phyloP scores from a whole-genome alignment of 2,888 invertebrate genomes.

The Bembecia ichneumoniformis region DNA sequence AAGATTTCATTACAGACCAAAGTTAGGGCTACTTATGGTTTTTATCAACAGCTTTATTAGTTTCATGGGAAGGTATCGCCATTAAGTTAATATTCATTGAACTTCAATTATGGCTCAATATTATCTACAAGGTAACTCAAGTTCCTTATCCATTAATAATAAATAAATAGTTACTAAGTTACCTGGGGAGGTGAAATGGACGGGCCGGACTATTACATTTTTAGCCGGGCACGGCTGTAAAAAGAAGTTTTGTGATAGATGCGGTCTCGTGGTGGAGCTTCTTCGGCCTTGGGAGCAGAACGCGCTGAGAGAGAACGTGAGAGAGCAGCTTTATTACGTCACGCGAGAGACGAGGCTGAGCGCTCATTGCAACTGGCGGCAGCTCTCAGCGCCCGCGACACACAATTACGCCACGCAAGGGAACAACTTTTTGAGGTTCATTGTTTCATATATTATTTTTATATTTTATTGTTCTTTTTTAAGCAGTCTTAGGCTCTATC shows the following conservation, averaged over 20 bases:
- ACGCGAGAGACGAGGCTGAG: conserved; percentile 92
- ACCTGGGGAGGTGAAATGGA: no score
- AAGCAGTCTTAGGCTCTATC: neutral
- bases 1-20: no score
- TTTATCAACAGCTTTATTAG: no score
- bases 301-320: conserved; percentile 86
- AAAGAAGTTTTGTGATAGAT: conserved; percentile 35
- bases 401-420: conserved; percentile 87
- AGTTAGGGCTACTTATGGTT: no score
- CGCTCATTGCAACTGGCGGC: conserved; percentile 88
- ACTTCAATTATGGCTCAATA: no score
- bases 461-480: neutral
- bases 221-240: no score
- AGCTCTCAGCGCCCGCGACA: conserved; percentile 88
- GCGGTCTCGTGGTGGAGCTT: conserved; percentile 84
- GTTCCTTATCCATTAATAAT: no score
- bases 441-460: conserved; percentile 12
- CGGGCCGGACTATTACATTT: no score
- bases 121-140: no score
- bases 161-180: no score
- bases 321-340: conserved; percentile 88
- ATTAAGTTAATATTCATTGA: no score
- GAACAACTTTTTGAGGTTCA: conserved; percentile 86
- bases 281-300: conserved; percentile 75
- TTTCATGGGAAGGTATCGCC: no score